Evolutionary conservation across 2,888 invertebrate genomes (phyloP).

Genomic region (Herminia tarsipennalis): DNA sequence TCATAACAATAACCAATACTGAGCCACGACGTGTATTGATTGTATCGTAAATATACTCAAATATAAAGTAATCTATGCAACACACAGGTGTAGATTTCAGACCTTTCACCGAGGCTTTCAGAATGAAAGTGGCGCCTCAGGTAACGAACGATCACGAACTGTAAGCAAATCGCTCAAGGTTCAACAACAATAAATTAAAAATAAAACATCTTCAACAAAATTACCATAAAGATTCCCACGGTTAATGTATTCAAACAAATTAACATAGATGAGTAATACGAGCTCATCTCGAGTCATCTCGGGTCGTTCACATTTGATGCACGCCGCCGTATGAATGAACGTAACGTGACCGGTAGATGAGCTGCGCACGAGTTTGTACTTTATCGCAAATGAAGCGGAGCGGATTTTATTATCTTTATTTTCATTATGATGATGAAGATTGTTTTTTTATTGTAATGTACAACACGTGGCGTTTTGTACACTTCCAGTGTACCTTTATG

Average conservation of each 20-base stretch:
- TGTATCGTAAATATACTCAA: too few species aligned
- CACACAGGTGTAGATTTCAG: too few species aligned
- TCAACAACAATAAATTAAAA: neutral
- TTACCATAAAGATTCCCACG: conserved; percentile 33
- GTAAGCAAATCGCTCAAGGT: too few species aligned
- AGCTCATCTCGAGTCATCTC: conserved; percentile 38
- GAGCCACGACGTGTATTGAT: too few species aligned
- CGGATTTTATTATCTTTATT: neutral
- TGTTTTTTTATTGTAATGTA: neutral
- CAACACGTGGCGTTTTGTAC: too few species aligned
- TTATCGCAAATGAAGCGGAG: conserved; percentile 2
- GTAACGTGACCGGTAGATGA: conserved; percentile 27
- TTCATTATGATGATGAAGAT: neutral
- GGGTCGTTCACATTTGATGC: conserved; percentile 38
- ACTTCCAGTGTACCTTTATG: neutral
- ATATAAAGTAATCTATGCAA: too few species aligned
- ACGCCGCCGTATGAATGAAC: conserved; percentile 31
- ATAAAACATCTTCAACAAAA: conserved; percentile 21
- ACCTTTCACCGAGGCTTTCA: too few species aligned
- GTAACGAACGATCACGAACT: too few species aligned
- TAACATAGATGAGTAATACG: conserved; percentile 39
- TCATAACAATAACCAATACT: too few species aligned
- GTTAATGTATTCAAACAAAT: conserved; percentile 37
- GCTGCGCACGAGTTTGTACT: conserved; percentile 6
- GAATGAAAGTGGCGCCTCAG: too few species aligned